Base-by-base conservation (phyloP, 2,797 vertebrate genomes). In the Lycodopsis pacificus region DNA sequence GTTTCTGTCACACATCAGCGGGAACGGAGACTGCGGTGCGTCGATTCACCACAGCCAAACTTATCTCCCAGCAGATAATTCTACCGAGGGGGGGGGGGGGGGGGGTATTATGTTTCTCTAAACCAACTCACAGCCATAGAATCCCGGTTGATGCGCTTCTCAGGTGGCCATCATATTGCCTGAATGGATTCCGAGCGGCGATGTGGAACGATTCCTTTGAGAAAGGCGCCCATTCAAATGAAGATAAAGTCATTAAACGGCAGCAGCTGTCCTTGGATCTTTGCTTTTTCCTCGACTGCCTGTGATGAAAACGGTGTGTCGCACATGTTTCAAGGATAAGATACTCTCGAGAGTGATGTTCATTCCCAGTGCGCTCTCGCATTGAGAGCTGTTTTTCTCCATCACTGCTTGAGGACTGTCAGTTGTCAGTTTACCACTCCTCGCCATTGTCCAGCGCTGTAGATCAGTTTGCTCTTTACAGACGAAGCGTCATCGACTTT, bases 161-260 rank as follows among this genome's bases (percentile, higher is more conserved):
- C 89, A 57, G 89, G 91, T 91, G 92, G 89, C 88, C 86, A 51
- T 88, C 85, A 65, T 49, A 73, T 79, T 82, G 89, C 87, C 84
- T 87, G 85, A 91, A 91, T 92, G 88, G 83, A 89, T 93, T 93
- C 88, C 78, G 85, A 68, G 86, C 86, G 59, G 61, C 64, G 81
- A 90, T 76, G 88, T 77, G 89, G 86, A 89, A 89, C 81, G 63
- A 73, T 81, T 88, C 89, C 89, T 88, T 82, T 82, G 87, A 92
- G 86, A 87, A 69, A 81, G 77, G 73, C 34, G 71, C 73, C 77
- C 81, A 89, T 93, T 91, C 80, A 88, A 89, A 91, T 84, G 72
- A 88, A 85, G 86, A 91, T 91, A 89, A 87, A 91, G 87, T 83
- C 81, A 91, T 92, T 91, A 91, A 88, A 86, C 75, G 42, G 71